Evolutionary conservation across 2,113 vertebrate species (phyloP).

Genomic region (Ranitomeya imitator): DNA sequence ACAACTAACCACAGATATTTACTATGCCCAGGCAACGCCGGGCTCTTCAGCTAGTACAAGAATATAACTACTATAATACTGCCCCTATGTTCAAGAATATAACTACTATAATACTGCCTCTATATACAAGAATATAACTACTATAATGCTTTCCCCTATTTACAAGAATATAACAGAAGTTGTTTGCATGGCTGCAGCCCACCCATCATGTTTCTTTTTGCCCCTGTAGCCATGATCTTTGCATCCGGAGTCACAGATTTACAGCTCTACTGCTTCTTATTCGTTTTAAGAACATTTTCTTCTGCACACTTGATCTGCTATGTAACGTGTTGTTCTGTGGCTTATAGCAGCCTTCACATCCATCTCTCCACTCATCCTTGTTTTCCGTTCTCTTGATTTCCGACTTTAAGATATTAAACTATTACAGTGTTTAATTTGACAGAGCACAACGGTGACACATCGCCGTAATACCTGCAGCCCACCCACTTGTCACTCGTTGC

Average conservation of each 20-base stretch:
- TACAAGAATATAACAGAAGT: too few species aligned
- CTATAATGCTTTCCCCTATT: neutral
- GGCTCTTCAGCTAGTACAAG: too few species aligned
- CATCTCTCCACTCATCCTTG: neutral
- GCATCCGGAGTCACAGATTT: neutral
- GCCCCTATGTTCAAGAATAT: neutral
- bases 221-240: too few species aligned
- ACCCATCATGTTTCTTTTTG: neutral
- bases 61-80: too few species aligned
- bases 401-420: neutral
- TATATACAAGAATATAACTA: neutral
- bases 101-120: neutral
- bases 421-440: neutral
- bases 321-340: neutral
- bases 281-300: neutral
- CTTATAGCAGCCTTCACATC: neutral
- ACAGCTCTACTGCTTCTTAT: neutral
- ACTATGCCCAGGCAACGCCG: too few species aligned
- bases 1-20: too few species aligned
- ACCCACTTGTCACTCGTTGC: neutral
- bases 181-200: neutral
- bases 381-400: conserved; percentile 9
- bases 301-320: neutral
- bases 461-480: neutral
- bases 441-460: neutral